Percentiles rank a stretch among this genome's conserved stretches.
phyloP scores from a whole-genome alignment of 2,888 invertebrate genomes.

The Pheosia gnoma region DNA sequence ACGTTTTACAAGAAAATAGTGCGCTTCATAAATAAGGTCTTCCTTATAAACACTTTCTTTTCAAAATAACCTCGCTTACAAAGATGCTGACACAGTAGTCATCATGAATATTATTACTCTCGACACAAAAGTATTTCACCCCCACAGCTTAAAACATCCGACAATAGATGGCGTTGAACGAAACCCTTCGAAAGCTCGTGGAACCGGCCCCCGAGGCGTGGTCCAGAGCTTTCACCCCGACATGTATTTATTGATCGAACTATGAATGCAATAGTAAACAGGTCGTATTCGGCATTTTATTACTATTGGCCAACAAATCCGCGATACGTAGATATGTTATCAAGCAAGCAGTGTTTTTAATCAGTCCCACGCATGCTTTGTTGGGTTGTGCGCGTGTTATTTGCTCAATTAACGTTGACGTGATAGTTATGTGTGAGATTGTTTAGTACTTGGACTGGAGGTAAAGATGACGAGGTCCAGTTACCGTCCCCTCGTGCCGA shows the following conservation, averaged over 20 bases:
- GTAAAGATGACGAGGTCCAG: conserved; percentile 74
- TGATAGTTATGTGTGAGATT: conserved; percentile 21
- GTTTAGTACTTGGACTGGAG: conserved; percentile 15
- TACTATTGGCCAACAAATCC: conserved; percentile 46
- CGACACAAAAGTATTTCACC: neutral
- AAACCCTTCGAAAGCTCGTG: conserved; percentile 46
- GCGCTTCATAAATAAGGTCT: no score
- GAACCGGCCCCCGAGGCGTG: conserved; percentile 65
- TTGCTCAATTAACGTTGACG: conserved; percentile 49
- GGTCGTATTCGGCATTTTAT: conserved; percentile 51
- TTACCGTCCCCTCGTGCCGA: conserved; percentile 74
- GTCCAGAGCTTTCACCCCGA: conserved; percentile 72
- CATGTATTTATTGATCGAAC: conserved; percentile 70
- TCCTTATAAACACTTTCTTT: no score
- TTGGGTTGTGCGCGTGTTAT: conserved; percentile 54
- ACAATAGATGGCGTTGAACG: conserved; percentile 62
- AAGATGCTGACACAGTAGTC: no score
- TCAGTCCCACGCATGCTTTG: conserved; percentile 60
- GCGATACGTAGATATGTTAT: conserved; percentile 58
- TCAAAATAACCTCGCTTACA: no score
- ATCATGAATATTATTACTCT: no score
- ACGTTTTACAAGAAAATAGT: no score
- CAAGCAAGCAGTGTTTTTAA: conserved; percentile 57
- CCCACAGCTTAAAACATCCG: neutral
- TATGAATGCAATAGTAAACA: conserved; percentile 53